These are phyloP conservation scores for Lasioglossum malachurum DNA, from an alignment of 2,888 invertebrate genomes.

Conservation along the genomic window DNA sequence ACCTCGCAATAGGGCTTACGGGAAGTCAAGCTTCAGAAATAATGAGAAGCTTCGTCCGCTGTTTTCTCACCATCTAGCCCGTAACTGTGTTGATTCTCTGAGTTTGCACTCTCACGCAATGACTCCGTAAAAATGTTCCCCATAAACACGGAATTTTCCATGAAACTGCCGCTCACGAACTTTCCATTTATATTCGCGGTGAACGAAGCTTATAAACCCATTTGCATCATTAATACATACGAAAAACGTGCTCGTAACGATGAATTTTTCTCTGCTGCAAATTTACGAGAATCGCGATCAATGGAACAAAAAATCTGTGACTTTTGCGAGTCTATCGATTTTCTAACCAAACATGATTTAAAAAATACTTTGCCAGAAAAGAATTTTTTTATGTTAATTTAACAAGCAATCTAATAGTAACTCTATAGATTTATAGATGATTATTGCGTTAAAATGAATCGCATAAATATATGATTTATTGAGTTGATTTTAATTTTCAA, in stretches of 20 bases:
- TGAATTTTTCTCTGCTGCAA: neutral
- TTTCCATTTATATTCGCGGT: neutral
- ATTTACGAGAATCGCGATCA: neutral
- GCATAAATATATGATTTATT: neutral
- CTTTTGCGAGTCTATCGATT: too few relatives aligned
- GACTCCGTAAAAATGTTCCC: constrained; percentile 30
- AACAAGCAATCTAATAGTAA: too few relatives aligned
- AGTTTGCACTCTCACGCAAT: constrained; percentile 28
- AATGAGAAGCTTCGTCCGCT: constrained; percentile 67
- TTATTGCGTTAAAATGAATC: too few relatives aligned
- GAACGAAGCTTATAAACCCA: neutral
- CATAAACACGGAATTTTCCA: neutral
- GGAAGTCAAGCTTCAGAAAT: constrained; percentile 77
- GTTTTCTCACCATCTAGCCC: constrained; percentile 37
- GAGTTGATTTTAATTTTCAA: neutral
- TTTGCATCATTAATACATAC: constrained; percentile 3
- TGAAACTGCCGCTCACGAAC: constrained; percentile 3
- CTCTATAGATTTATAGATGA: too few relatives aligned
- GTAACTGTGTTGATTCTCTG: constrained; percentile 26
- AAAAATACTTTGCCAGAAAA: too few relatives aligned
- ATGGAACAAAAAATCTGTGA: neutral
- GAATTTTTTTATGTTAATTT: too few relatives aligned
- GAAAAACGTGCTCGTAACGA: neutral
- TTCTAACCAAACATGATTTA: too few relatives aligned
- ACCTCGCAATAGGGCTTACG: constrained; percentile 74